Conservation (phyloP, 2,888 invertebrate species). For the Alloscopus bannaensis region DNA sequence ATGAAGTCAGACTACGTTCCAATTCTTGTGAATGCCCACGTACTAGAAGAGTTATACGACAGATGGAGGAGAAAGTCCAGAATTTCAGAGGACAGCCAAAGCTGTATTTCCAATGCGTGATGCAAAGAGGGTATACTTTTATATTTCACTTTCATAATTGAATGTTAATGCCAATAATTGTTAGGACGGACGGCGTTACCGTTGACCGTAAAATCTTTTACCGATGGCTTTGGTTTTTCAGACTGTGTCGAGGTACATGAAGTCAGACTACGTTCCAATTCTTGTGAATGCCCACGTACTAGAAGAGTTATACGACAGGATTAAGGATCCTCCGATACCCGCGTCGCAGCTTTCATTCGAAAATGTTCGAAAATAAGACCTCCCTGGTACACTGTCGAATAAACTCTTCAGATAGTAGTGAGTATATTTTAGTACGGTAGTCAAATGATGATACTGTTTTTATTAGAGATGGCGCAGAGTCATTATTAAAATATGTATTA, state of each 20-base stretch:
- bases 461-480: too few relatives aligned
- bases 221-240: conserved; percentile 25
- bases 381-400: not conserved
- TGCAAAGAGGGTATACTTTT: conserved; percentile 35
- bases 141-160: too few relatives aligned
- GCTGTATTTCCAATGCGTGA: conserved; percentile 48
- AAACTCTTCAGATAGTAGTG: too few relatives aligned
- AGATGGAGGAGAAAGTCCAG: conserved; percentile 53
- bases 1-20: conserved; percentile 49
- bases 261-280: conserved; percentile 53
- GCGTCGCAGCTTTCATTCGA: conserved; percentile 23
- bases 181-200: too few relatives aligned
- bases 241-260: conserved; percentile 35
- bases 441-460: too few relatives aligned
- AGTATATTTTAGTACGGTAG: too few relatives aligned
- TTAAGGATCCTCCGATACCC: conserved; percentile 31
- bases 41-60: conserved; percentile 51
- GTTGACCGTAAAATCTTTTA: too few relatives aligned
- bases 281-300: conserved; percentile 48
- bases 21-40: conserved; percentile 47
- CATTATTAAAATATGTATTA: too few relatives aligned
- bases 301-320: conserved; percentile 46
- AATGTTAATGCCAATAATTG: too few relatives aligned
- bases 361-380: conserved; percentile 38
- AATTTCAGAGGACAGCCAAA: conserved; percentile 61